Base-by-base conservation (phyloP, 1,140 invertebrate genomes). In the Drosophila leontia region DNA sequence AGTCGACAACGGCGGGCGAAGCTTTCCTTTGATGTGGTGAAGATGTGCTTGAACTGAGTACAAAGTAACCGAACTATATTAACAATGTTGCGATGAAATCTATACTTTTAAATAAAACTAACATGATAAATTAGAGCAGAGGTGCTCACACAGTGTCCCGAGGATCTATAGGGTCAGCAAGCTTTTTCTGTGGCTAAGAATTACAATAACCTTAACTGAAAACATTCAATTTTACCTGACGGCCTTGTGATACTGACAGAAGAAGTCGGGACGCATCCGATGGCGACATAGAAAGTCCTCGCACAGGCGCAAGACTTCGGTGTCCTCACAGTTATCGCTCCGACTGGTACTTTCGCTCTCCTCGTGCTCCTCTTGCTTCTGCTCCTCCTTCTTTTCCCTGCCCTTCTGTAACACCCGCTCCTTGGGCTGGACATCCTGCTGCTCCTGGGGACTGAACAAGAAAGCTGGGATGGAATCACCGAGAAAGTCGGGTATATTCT, bases 211-310 rank as follows among this genome's bases (percentile, higher is more conserved):
- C 7, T 15, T 35, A 37, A 15, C 19, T 15, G 3, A 15, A 23
- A 7, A 6, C 26, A 29, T 5, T 0, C 0, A 29, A 5, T 7
- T 29, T 26, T 29, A 29, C 92, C 91, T 91, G 58, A 92, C 74
- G 32, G 92, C 91, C 67, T 91, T 92, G 55, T 92, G 92, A 74
- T 92, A 94, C 67, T 93, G 93, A 80, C 95, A 95, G 83, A 96
- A 95, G 78, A 95, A 95, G 59, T 95, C 95, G 0, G 95, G 95
- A 45, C 94, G 94, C 87, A 95, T 95, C 63, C 94, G 93, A 90
- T 95, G 93, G n/a, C 94, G 93, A 61, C 94, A 94, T 7, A 96
- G 93, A 82, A 95, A 95, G 65, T 95, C 94, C 80, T 95, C 94
- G 80, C 94, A 95, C 64, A 94, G 93, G n/a, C 93, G 93, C 63